Evolutionary conservation across 2,888 invertebrate species (phyloP).

Genomic region (Neoitamus cyanurus): DNA sequence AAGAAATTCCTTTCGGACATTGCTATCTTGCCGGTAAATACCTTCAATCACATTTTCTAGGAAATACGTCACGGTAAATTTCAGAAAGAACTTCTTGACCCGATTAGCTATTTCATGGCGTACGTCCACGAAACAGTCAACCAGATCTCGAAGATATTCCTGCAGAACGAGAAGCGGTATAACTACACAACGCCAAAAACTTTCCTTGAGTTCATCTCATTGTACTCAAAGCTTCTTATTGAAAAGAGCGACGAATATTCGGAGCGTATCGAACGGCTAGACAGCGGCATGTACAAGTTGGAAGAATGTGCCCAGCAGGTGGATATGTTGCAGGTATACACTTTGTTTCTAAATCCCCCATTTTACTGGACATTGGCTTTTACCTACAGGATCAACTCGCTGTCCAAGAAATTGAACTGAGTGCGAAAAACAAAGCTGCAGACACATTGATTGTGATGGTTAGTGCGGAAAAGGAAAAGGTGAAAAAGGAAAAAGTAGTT

Average conservation of each 20-base stretch:
- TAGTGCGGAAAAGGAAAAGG: slow-evolving; percentile 91
- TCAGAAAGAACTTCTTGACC: slow-evolving; percentile 71
- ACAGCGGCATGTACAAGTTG: slow-evolving; percentile 89
- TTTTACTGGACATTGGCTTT: neutral
- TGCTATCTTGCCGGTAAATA: slow-evolving; percentile 64
- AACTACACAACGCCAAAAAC: slow-evolving; percentile 98
- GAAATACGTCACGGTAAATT: slow-evolving; percentile 48
- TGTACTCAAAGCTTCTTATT: slow-evolving; percentile 80
- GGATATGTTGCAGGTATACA: slow-evolving; percentile 80
- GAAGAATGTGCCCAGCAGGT: slow-evolving; percentile 88
- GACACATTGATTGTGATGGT: slow-evolving; percentile 90
- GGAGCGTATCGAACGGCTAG: slow-evolving; percentile 82
- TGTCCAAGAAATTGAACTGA: slow-evolving; percentile 84
- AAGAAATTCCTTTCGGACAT: slow-evolving; percentile 83
- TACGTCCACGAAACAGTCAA: slow-evolving; percentile 91
- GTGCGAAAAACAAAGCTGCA: slow-evolving; percentile 90
- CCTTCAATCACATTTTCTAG: neutral
- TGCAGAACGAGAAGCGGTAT: slow-evolving; percentile 87
- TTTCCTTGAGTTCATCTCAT: slow-evolving; percentile 93
- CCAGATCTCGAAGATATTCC: slow-evolving; percentile 83
- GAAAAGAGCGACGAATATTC: slow-evolving; percentile 77
- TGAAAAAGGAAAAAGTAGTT: slow-evolving; percentile 85
- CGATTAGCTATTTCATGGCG: slow-evolving; percentile 92
- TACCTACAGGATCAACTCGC: slow-evolving; percentile 66
- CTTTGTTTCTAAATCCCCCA: neutral